Evolutionary conservation across 2,888 invertebrate species (phyloP).

Genomic region (Timema podura): DNA sequence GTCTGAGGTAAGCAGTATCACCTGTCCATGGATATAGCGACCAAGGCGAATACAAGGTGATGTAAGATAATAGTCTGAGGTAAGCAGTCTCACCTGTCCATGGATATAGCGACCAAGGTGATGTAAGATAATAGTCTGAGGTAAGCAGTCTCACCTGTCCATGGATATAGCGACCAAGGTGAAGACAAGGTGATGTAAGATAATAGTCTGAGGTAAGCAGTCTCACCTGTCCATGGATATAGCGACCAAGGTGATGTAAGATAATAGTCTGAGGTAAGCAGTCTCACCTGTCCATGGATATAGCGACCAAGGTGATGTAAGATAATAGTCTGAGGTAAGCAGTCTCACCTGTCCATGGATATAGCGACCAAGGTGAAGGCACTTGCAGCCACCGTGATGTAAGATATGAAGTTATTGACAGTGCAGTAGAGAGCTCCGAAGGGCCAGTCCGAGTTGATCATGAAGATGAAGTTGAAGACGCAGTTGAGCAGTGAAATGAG

Average conservation of each 20-base stretch:
- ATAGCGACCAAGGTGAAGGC: conserved; percentile 58
- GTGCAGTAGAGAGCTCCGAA: conserved; percentile 53
- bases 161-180: conserved; percentile 57
- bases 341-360: conserved; percentile 53
- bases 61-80: too few relatives aligned
- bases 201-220: too few relatives aligned
- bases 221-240: conserved; percentile 56
- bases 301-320: conserved; percentile 54
- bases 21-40: conserved; percentile 58
- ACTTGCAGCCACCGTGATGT: conserved; percentile 54
- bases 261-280: too few relatives aligned
- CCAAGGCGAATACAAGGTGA: conserved; percentile 56
- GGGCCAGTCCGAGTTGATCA: conserved; percentile 55
- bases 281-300: conserved; percentile 55
- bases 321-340: too few relatives aligned
- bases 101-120: conserved; percentile 55
- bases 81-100: conserved; percentile 50
- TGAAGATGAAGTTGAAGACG: conserved; percentile 52
- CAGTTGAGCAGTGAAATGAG: conserved; percentile 48
- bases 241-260: conserved; percentile 54
- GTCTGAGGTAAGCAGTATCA: conserved; percentile 40
- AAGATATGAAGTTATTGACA: conserved; percentile 53
- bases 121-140: conserved; percentile 54
- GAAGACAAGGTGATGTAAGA: conserved; percentile 54
- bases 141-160: conserved; percentile 49